Percentiles rank a stretch among this genome's conserved stretches.
These are phyloP conservation scores for Melanaphis sacchari DNA, from an alignment of 1,140 invertebrate species.

Conservation along the genomic window DNA sequence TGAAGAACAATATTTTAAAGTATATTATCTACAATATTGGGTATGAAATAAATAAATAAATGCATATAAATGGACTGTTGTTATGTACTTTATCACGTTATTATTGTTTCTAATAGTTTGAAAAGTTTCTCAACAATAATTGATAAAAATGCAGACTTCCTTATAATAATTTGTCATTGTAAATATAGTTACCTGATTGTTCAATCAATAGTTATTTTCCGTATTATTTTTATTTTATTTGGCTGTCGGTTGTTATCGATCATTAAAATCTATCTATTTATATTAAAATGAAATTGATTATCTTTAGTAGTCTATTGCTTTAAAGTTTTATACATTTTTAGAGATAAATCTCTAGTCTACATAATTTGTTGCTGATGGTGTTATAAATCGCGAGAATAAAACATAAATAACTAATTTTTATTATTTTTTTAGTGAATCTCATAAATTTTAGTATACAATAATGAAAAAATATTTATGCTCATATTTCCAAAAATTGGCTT, in stretches of 20 bases:
- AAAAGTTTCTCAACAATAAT: not conserved
- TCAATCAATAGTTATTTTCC: not conserved
- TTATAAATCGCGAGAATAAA: not conserved
- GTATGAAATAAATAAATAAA: not conserved
- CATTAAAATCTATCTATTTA: not conserved
- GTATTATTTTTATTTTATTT: not conserved
- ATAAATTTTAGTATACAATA: not conserved
- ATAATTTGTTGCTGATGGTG: too few species aligned
- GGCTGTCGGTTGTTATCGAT: not conserved
- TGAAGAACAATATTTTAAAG: not conserved
- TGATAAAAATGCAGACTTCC: not conserved
- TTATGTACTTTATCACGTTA: not conserved
- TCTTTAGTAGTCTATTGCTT: not conserved
- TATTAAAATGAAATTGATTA: not conserved
- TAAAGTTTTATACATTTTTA: not conserved
- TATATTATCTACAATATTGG: not conserved
- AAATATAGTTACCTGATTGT: not conserved
- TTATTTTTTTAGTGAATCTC: not conserved
- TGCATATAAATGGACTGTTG: not conserved
- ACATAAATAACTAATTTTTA: not conserved
- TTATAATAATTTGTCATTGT: not conserved
- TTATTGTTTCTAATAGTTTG: not conserved
- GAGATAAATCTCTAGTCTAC: not conserved
- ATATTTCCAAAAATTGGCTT: not conserved
- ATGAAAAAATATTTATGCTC: not conserved